phyloP scores from a whole-genome alignment of 2,113 vertebrate genomes.

The Dicrurus megarhynchus region DNA sequence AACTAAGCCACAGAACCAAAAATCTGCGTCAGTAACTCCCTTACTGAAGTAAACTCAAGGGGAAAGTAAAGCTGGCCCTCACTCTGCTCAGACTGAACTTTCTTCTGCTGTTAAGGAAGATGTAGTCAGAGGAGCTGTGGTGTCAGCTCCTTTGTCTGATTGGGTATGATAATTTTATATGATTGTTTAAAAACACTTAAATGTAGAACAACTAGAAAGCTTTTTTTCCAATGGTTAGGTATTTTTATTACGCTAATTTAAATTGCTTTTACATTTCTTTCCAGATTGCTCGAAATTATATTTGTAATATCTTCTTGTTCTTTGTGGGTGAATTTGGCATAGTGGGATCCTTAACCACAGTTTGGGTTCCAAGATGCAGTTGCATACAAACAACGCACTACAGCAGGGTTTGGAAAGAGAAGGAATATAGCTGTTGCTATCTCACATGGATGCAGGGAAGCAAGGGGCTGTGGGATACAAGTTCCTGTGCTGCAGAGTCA shows the following conservation, averaged over 20 bases:
- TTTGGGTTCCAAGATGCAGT: not conserved
- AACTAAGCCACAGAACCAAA: not conserved
- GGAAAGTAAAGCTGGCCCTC: not conserved
- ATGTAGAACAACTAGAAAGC: not conserved
- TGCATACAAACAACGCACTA: accelerated
- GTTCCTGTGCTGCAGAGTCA: not conserved
- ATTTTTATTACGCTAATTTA: not conserved
- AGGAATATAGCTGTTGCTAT: not conserved
- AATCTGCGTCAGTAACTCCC: not conserved
- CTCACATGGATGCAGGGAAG: not conserved
- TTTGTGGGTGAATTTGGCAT: not conserved
- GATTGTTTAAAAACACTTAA: not conserved
- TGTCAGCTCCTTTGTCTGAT: not conserved
- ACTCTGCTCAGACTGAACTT: not conserved
- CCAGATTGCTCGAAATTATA: not conserved
- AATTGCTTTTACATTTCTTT: not conserved
- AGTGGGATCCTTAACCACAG: not conserved
- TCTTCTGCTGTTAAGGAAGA: not conserved
- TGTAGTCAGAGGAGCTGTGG: not conserved
- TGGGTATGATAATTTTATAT: not conserved
- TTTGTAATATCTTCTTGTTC: not conserved
- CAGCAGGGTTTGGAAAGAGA: not conserved
- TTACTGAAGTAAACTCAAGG: not conserved
- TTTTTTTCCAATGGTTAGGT: not conserved
- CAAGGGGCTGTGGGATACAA: accelerated